Base-by-base conservation (phyloP, 2,797 vertebrate species). In the Karalla daura region DNA sequence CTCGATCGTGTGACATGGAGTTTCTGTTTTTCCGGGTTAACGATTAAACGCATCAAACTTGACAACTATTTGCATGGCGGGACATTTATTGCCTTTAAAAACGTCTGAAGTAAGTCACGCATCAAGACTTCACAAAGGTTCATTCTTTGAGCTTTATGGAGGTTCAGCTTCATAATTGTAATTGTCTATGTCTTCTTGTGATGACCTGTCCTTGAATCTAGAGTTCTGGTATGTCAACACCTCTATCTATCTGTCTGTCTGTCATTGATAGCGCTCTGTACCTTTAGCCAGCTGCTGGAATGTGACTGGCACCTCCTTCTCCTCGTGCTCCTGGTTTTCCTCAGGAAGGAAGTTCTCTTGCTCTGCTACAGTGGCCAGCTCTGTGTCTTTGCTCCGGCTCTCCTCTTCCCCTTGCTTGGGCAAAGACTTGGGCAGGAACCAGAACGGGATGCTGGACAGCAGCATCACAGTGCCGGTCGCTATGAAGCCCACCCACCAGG, bases 401-500 rank as follows among this genome's bases (percentile, higher is more conserved):
- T 83, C 20, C 9, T 79, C 46, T 11, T 87, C 5, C 10, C 87
- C 90, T 77, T 94, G 91, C 56, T 92, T 95, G 23, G 90, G 84
- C 50, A 95, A 70, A 4, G 88, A 93, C 78, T 91, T 95, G 1
- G 95, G 95, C 52, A 97, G 84, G 77, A 96, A 96, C 85, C 93
- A 96, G 80, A 97, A 96, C 0, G 96, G 95, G 53, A 96, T 92
- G 32, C 92, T 89, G 2, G 95, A 91, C 47, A 96, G 74, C 44
- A 95, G 27, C 51, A 89, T 80, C 45, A 95, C 54, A 5, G 60
- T 78, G 35, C 94, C 94, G 5, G 93, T 92, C n/a, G 93, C 71
- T 32, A 96, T 75, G 87, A 95, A 95, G 37, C 96, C 96, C 27
- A 96, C 70, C 95, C 95, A 97, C 95, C 95, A 96, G 32, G 95